Evolutionary conservation across 2,888 invertebrate species (phyloP).

Genomic region (Epirrhoe tristata): DNA sequence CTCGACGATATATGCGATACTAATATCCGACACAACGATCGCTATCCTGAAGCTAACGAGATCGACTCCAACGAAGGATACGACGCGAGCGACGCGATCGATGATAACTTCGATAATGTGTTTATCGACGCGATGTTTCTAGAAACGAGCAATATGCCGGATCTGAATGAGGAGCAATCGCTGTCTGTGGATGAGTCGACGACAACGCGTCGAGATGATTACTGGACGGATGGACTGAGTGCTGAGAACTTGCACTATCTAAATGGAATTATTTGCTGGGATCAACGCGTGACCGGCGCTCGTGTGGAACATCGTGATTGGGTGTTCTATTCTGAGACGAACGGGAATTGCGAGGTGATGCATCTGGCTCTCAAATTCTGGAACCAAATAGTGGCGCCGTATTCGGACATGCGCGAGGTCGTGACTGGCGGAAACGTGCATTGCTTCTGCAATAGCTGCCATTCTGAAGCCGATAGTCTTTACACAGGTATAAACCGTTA

Average conservation of each 20-base stretch:
- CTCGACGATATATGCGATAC: constrained; percentile 65
- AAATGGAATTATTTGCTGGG: constrained; percentile 63
- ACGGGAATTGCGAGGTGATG: constrained; percentile 65
- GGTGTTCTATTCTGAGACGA: constrained; percentile 44
- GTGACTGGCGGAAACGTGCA: constrained; percentile 73
- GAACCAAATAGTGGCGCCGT: constrained; percentile 67
- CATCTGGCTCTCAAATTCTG: constrained; percentile 74
- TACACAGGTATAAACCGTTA: constrained; percentile 54
- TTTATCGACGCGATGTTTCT: constrained; percentile 72
- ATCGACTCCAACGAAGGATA: constrained; percentile 26
- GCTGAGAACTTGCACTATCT: constrained; percentile 69
- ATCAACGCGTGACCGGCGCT: constrained; percentile 53
- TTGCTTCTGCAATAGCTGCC: constrained; percentile 70
- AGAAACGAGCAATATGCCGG: constrained; percentile 72
- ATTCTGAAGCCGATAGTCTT: constrained; percentile 59
- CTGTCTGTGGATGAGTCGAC: constrained; percentile 73
- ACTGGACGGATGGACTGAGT: constrained; percentile 61
- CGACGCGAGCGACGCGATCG: constrained; percentile 42
- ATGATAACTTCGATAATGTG: constrained; percentile 71
- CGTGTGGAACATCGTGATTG: constrained; percentile 41
- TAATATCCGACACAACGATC: constrained; percentile 76
- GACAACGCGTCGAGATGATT: constrained; percentile 64
- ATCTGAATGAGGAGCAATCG: constrained; percentile 73
- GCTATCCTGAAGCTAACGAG: constrained; percentile 74
- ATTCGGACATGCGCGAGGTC: constrained; percentile 68